Evolutionary conservation across 2,797 vertebrate genomes (phyloP).

Genomic region (Eleutherodactylus coqui): DNA sequence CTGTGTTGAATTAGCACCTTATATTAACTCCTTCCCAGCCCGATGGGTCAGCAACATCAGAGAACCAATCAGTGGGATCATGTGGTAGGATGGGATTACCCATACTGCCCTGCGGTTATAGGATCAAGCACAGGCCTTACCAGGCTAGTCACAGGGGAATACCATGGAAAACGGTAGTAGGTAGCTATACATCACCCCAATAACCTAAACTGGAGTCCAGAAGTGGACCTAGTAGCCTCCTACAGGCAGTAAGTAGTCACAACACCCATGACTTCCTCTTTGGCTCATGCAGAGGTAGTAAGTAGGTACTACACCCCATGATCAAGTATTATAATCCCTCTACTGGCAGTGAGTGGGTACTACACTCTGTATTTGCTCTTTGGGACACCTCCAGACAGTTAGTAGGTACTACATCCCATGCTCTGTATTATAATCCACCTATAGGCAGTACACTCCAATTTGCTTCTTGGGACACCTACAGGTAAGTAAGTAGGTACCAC

Average conservation of each 20-base stretch:
- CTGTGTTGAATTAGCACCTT: slow-evolving; percentile 29
- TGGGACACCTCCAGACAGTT: too few species aligned
- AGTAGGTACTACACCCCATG: background rate
- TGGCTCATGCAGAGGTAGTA: background rate
- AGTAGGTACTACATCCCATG: too few species aligned
- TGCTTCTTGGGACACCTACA: too few species aligned
- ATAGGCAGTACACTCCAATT: background rate
- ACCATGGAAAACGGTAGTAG: too few species aligned
- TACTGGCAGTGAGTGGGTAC: too few species aligned
- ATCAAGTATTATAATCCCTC: background rate
- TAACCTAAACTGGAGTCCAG: too few species aligned
- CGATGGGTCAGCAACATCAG: background rate
- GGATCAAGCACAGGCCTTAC: too few species aligned
- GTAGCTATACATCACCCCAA: too few species aligned
- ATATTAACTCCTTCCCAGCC: background rate
- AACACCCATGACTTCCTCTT: background rate
- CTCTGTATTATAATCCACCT: background rate
- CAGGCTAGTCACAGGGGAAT: too few species aligned
- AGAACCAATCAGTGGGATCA: background rate
- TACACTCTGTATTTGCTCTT: too few species aligned
- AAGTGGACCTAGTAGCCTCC: background rate
- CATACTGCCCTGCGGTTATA: background rate
- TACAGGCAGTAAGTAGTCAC: background rate
- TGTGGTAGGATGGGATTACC: background rate
- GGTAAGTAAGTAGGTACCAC: background rate